phyloP scores from a whole-genome alignment of 2,888 invertebrate genomes.

The Aphodius granarius region DNA sequence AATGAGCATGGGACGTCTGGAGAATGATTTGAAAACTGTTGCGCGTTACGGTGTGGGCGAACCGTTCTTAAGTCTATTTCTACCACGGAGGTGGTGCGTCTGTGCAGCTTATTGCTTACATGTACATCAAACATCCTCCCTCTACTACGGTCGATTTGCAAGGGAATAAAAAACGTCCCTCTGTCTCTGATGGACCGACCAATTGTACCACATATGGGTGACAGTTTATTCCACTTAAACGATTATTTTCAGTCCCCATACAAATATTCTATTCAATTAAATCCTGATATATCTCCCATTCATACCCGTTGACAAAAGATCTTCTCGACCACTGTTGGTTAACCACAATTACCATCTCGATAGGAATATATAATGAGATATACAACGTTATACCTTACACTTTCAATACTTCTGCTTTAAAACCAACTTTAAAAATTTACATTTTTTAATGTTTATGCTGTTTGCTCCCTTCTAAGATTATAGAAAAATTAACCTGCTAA shows the following conservation, averaged over 20 bases:
- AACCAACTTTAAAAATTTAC: too few species aligned
- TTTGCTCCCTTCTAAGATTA: too few species aligned
- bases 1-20: too few species aligned
- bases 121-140: not conserved
- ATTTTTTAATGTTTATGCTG: too few species aligned
- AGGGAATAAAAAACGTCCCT: not conserved
- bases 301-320: not conserved
- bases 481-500: too few species aligned
- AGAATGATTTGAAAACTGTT: not conserved
- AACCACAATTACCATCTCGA: not conserved
- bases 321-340: not conserved
- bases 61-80: not conserved
- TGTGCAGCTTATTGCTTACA: not conserved
- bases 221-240: not conserved
- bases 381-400: not conserved
- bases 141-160: not conserved
- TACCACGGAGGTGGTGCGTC: not conserved
- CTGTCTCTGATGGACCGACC: not conserved
- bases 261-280: not conserved
- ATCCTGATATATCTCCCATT: not conserved
- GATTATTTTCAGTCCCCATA: not conserved
- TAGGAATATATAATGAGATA: not conserved
- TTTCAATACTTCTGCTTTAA: too few species aligned
- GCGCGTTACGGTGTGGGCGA: not conserved
- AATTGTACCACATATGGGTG: not conserved